Conservation (phyloP, 2,113 vertebrate species). For the Amphiprion ocellaris region DNA sequence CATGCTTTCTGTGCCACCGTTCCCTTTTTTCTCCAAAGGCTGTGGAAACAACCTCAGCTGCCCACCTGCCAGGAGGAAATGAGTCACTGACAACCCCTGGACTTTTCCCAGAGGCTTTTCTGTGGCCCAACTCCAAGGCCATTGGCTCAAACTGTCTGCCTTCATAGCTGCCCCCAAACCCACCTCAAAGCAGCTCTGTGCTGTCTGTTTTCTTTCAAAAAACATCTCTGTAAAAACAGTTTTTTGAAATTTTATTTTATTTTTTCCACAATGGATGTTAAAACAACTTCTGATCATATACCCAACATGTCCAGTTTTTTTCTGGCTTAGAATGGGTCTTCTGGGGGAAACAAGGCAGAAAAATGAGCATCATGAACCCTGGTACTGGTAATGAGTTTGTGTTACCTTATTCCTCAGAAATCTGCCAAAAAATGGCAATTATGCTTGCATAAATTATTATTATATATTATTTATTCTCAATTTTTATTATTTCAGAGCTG, state of each 20-base stretch:
- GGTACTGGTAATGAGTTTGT: too few species aligned
- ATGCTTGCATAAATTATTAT: too few species aligned
- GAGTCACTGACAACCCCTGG: conserved; percentile 63
- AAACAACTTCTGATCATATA: not conserved
- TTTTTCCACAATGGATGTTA: not conserved
- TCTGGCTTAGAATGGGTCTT: too few species aligned
- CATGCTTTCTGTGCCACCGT: conserved; percentile 64
- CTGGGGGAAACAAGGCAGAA: too few species aligned
- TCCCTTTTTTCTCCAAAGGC: conserved; percentile 48
- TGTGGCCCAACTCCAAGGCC: conserved; percentile 35
- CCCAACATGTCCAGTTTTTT: too few species aligned
- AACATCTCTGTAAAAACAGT: not conserved
- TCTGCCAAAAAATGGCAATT: too few species aligned
- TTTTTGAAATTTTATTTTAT: not conserved
- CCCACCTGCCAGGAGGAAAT: conserved; percentile 67
- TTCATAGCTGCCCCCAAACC: conserved; percentile 10
- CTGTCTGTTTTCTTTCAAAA: not conserved
- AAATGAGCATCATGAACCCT: too few species aligned
- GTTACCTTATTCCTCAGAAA: too few species aligned
- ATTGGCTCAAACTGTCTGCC: conserved; percentile 31
- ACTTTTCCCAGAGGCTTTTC: conserved; percentile 52
- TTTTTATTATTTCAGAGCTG: too few species aligned
- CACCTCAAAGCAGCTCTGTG: conserved; percentile 18
- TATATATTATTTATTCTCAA: too few species aligned
- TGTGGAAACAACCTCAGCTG: conserved; percentile 51